Evolutionary conservation across 2,888 invertebrate genomes (phyloP).

Genomic region (Nemapogon koenigi): DNA sequence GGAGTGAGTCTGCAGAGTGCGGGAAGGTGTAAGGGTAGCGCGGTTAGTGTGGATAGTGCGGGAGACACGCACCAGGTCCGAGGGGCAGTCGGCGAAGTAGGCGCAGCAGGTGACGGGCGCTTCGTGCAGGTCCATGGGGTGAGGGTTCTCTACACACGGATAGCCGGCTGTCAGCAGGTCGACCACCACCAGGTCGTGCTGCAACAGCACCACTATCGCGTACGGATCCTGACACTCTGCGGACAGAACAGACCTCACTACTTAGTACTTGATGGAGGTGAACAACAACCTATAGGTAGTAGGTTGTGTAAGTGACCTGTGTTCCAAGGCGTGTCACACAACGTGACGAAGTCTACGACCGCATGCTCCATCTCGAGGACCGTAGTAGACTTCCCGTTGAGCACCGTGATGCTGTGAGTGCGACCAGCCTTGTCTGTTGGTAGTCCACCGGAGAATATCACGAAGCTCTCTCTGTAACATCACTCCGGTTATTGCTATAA

Average conservation of each 20-base stretch:
- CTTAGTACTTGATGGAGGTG: too few relatives aligned
- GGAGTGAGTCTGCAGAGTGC: too few relatives aligned
- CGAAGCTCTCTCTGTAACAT: conserved; percentile 81
- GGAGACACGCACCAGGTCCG: conserved; percentile 80
- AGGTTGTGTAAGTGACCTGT: too few relatives aligned
- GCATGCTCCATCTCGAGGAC: conserved; percentile 99
- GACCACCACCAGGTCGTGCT: conserved; percentile 97
- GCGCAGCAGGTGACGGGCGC: conserved; percentile 96
- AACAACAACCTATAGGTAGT: too few relatives aligned
- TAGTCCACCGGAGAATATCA: conserved; percentile 97
- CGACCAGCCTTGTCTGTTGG: conserved; percentile 88
- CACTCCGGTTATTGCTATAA: too few relatives aligned
- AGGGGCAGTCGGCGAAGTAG: conserved; percentile 97
- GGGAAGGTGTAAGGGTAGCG: neutral
- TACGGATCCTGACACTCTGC: conserved; percentile 98
- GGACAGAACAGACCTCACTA: too few relatives aligned
- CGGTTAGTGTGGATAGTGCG: neutral
- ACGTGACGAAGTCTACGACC: conserved; percentile 95
- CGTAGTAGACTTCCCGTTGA: conserved; percentile 95
- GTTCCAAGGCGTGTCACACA: conserved; percentile 93
- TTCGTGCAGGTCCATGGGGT: conserved; percentile 99
- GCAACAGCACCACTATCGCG: conserved; percentile 95
- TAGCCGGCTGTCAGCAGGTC: conserved; percentile 95
- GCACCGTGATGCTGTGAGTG: conserved; percentile 94
- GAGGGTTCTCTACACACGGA: conserved; percentile 99